Base-by-base conservation (phyloP, 2,797 vertebrate genomes). In the Selene dorsalis region DNA sequence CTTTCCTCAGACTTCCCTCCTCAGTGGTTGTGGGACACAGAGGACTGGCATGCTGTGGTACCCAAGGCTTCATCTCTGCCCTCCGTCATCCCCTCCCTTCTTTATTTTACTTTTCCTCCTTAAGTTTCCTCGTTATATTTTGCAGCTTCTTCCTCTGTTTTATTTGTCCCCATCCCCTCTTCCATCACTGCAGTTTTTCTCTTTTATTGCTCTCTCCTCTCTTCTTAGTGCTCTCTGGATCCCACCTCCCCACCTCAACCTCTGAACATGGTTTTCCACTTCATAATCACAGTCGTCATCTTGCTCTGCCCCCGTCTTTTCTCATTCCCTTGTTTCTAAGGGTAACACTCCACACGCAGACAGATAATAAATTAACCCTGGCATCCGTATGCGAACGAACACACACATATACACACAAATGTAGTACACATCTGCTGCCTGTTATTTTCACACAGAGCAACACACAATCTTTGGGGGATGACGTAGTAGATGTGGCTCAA, bases 171-270 rank as follows among this genome's bases (percentile, higher is more conserved):
- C n/a, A 2, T 57, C 22, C 28, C 55, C 59, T 62, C 63, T 56
- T 82, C 78, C 75, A 67, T 80, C 56, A 73, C 60, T n/a, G 35
- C 52, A 67, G 17, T 69, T 80, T 67, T 77, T n/a, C 28, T 69
- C 30, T 56, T 64, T 59, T 75, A 65, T 62, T 70, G 53, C 75
- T 90, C 91, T 87, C 84, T 85, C 81, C 61, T 61, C 26, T 78
- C 35, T 11, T 70, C 17, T 50, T 59, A 8, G 26, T 60, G 16
- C 63, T 73, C 60, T 50, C 53, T 53, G 30, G 77, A 93, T 93
- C 53, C 70, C 45, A n/a, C 16, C 28, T 68, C 57, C 58, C 39
- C 9, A 60, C 22, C 60, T 38, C 50, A 43, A 59, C 64, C 60
- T 80, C 61, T 20, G 45, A 74, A 35, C 60, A 28, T 38, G 43